Evolutionary conservation across 2,113 vertebrate species (phyloP).

Genomic region (Phrynosoma blainvillii): DNA sequence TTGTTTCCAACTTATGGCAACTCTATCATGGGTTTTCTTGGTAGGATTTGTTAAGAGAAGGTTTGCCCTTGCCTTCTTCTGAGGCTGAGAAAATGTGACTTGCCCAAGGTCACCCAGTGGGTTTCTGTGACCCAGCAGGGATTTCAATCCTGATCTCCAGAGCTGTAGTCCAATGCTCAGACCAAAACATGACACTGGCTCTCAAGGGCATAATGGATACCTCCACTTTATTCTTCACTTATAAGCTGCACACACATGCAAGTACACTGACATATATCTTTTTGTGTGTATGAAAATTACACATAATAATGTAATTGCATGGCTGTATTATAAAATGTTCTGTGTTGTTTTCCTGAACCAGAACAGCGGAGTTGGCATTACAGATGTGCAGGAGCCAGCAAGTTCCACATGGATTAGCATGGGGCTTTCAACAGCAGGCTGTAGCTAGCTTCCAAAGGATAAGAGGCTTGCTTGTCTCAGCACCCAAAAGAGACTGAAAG

Average conservation of each 20-base stretch:
- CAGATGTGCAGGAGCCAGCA: not conserved
- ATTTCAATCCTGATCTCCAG: too few relatives aligned
- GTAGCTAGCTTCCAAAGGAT: not conserved
- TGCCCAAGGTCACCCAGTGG: too few relatives aligned
- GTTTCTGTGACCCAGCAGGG: too few relatives aligned
- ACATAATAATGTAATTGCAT: not conserved
- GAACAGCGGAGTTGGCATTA: not conserved
- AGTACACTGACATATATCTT: not conserved
- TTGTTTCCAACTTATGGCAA: too few relatives aligned
- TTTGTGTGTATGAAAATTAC: not conserved
- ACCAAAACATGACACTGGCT: too few relatives aligned
- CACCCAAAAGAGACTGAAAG: not conserved
- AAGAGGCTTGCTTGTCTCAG: not conserved
- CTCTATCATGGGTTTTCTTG: too few relatives aligned
- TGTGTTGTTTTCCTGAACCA: not conserved
- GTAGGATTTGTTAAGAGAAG: too few relatives aligned
- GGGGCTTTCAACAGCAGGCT: not conserved
- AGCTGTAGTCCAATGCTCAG: too few relatives aligned
- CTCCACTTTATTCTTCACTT: not conserved
- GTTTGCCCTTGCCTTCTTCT: too few relatives aligned
- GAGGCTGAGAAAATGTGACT: too few relatives aligned
- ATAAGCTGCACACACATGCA: not conserved
- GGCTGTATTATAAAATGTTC: not conserved
- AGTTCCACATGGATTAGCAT: not conserved
- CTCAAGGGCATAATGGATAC: not conserved